A percentile compares a stretch with the other conserved stretches of the same genome.
phyloP scores from a whole-genome alignment of 2,113 vertebrate genomes.

The Scytalopus superciliaris region DNA sequence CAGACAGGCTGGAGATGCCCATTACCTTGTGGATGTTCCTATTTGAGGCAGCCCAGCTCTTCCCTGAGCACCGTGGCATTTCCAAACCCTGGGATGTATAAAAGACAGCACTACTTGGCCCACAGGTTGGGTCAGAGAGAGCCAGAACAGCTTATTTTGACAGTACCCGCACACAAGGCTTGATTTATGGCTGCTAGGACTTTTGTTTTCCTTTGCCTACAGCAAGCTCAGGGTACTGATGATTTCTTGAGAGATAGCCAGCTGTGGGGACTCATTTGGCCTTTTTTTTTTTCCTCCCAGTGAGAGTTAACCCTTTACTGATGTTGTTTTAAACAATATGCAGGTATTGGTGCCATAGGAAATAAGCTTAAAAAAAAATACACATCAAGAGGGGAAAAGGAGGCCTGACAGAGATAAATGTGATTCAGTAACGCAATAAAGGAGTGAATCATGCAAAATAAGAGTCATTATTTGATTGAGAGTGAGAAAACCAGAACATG shows the following conservation, averaged over 20 bases:
- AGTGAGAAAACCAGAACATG: background rate
- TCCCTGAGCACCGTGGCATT: background rate
- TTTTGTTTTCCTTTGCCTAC: constrained; percentile 46
- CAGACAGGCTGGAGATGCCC: background rate
- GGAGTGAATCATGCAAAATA: background rate
- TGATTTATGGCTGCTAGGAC: constrained; percentile 24
- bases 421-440: background rate
- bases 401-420: background rate
- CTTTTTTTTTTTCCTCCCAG: background rate
- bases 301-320: constrained; percentile 13
- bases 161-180: background rate
- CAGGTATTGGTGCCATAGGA: background rate
- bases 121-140: background rate
- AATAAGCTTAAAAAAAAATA: background rate
- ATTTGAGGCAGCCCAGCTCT: background rate
- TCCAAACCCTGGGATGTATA: background rate
- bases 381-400: background rate
- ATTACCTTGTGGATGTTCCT: background rate
- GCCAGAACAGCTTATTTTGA: constrained; percentile 8
- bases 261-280: background rate
- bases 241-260: constrained; percentile 10
- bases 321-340: background rate
- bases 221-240: constrained; percentile 6
- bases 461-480: background rate
- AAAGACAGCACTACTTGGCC: background rate